Base-by-base conservation (phyloP, 2,888 invertebrate species). In the Strigamia transsilvanica region DNA sequence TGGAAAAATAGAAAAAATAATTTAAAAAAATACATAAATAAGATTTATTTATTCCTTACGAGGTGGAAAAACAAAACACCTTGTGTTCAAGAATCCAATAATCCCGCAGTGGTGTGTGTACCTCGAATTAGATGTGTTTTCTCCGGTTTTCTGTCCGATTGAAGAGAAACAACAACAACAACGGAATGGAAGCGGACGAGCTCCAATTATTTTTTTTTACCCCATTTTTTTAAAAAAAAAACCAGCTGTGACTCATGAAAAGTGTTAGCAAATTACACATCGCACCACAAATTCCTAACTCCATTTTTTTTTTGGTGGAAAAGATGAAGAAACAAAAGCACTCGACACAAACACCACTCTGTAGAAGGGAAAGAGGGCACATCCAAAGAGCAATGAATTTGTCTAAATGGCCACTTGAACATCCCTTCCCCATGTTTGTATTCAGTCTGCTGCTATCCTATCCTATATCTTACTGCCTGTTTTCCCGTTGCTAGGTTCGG, bases 271-370 rank as follows among this genome's bases (percentile, higher is more conserved):
- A 73, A 73, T 73, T 73, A n/a, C 73, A 32, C 73, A 12, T 32
- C 73, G 23, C 32, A 73, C 73, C 73, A 32, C 73, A 27, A 73
- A 73, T 32, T 73, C 27, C 32, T 27, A 73, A 56, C 18, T 56
- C 9, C 6, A 9, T 56, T 56, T 46, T 46, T 46, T 46, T 46
- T 46, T 46, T 46, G 5, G 13, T 46, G 46, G 73, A 73, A n/a
- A 15, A 23, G 32, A 73, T 32, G 12, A 32, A 73, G 73, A 73
- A 73, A 73, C 73, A 73, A 73, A 73, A 73, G 73, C 73, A 73
- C 73, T 73, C 73, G 73, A 73, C 73, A 73, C 73, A 73, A 73
- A 73, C 73, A 73, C 73, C 32, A 73, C 73, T 73, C 73, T 73
- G 27, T 73, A 1, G 32, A 32, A 13, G 32, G 27, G 73, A 73